phyloP scores from a whole-genome alignment of 1,140 invertebrate genomes.

The Procambarus virginalis region DNA sequence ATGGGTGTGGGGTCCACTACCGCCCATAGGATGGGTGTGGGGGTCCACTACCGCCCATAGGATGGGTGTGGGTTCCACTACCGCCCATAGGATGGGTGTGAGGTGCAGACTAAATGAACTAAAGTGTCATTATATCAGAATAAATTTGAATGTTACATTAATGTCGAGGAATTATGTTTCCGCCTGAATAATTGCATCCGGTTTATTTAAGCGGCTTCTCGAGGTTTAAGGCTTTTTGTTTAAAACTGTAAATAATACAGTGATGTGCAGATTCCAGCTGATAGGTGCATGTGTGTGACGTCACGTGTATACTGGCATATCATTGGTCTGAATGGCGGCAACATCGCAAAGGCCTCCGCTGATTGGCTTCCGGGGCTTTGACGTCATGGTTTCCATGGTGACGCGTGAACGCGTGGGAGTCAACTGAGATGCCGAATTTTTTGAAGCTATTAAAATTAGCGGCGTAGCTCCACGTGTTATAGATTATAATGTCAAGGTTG shows the following conservation, averaged over 20 bases:
- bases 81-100: too few relatives aligned
- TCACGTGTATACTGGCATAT: not conserved
- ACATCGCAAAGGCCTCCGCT: not conserved
- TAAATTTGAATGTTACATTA: too few relatives aligned
- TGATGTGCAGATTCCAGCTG: not conserved
- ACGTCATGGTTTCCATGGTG: constrained; percentile 9
- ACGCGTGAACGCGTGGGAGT: not conserved
- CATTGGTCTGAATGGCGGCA: not conserved
- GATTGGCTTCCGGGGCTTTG: not conserved
- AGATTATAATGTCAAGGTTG: not conserved
- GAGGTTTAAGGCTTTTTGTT: too few relatives aligned
- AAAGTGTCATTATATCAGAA: too few relatives aligned
- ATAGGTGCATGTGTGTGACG: not conserved
- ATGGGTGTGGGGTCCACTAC: too few relatives aligned
- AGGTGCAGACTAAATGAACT: too few relatives aligned
- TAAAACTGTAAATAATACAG: not conserved
- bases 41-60: too few relatives aligned
- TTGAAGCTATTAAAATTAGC: not conserved
- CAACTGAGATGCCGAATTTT: not conserved
- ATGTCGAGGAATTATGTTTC: too few relatives aligned
- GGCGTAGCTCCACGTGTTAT: not conserved
- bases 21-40: too few relatives aligned
- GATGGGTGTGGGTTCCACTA: too few relatives aligned
- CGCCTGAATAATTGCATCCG: not conserved
- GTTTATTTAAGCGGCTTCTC: not conserved